Base-by-base conservation (phyloP, 2,888 invertebrate species). In the Mactromeris polynyma region DNA sequence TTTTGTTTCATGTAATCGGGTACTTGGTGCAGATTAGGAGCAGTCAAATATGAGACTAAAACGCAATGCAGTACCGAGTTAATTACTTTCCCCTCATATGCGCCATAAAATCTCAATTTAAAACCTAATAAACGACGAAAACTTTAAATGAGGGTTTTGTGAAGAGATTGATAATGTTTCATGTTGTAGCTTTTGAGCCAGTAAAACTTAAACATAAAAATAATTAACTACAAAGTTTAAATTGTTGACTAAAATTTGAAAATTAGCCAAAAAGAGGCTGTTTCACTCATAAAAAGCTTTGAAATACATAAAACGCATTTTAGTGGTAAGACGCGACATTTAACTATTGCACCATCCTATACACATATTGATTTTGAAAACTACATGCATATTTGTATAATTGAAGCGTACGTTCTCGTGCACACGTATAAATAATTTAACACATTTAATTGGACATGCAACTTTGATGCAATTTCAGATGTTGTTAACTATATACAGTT, bases 241-340 rank as follows among this genome's bases (percentile, higher is more conserved):
- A 73, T 73, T 73, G 73, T 73, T 73, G n/a, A 73, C 14, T 36
- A 73, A 73, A 26, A 26, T 73, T 73, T 73, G 73, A 36, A 17
- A 33, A 11, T 64, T 26, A 64, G 9, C 58, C 58, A 11, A 64
- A 26, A 64, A 4, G 21, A 64, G 4, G 26, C n/a, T 21, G 58
- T 26, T 64, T 64, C 26, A 4, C n/a, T 64, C 9, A n/a, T 9
- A 64, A 64, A 64, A 0, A 26, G 26, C 11, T 64, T 26, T 26
- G 58, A 64, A 26, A 26, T 64, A 26, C 21, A 26, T 64, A n/a
- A n/a, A 64, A 26, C 58, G 58, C 11, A 58, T 6, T 58, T 46
- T 46, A 17, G 46, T 46, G 46, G 46, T 46, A 19, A 58, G 26
- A 64, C 58, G 58, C 58, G 58, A 64, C 26, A 26, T 9, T n/a